These are phyloP conservation scores for Drosophila pachea DNA, from an alignment of 1,140 invertebrate genomes.

Conservation along the genomic window DNA sequence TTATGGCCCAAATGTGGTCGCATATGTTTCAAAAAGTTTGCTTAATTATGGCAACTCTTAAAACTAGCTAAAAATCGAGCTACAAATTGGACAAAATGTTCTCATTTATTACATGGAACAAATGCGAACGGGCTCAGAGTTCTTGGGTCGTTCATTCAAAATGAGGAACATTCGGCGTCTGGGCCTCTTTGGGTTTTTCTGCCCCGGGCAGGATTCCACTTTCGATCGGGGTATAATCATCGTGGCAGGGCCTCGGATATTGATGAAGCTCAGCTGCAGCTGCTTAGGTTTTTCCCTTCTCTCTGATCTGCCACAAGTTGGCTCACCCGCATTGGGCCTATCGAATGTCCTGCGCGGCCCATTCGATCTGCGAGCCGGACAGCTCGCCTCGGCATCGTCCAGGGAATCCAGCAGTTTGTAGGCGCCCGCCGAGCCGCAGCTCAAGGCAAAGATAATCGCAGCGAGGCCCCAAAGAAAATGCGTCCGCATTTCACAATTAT, in stretches of 20 bases:
- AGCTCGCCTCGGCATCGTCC: slow-evolving; percentile 6
- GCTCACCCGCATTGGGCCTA: neutral
- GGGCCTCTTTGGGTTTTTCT: neutral
- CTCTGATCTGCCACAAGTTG: neutral
- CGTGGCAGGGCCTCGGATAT: slow-evolving; percentile 15
- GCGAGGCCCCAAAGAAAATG: slow-evolving; percentile 11
- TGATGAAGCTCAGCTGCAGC: slow-evolving; percentile 46
- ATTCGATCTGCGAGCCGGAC: slow-evolving; percentile 27
- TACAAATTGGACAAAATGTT: neutral
- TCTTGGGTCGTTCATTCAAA: neutral
- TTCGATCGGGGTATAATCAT: neutral
- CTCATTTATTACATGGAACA: neutral
- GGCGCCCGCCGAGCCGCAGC: neutral
- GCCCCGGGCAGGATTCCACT: too few species aligned
- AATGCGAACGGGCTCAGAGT: neutral
- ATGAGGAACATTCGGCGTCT: slow-evolving; percentile 19
- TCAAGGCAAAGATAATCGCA: slow-evolving; percentile 6
- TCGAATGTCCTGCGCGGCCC: slow-evolving; percentile 15
- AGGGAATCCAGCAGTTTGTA: slow-evolving; percentile 28
- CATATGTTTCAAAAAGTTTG: slow-evolving; percentile 53
- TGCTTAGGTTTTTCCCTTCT: slow-evolving; percentile 8
- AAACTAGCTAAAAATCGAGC: slow-evolving; percentile 14
- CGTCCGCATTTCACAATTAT: slow-evolving; percentile 36
- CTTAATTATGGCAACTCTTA: slow-evolving; percentile 55
- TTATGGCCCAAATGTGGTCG: slow-evolving; percentile 50